Evolutionary conservation across 2,113 vertebrate genomes (phyloP), one percentile per base, ranked within the genome.

Genomic region (Redunca redunca): DNA sequence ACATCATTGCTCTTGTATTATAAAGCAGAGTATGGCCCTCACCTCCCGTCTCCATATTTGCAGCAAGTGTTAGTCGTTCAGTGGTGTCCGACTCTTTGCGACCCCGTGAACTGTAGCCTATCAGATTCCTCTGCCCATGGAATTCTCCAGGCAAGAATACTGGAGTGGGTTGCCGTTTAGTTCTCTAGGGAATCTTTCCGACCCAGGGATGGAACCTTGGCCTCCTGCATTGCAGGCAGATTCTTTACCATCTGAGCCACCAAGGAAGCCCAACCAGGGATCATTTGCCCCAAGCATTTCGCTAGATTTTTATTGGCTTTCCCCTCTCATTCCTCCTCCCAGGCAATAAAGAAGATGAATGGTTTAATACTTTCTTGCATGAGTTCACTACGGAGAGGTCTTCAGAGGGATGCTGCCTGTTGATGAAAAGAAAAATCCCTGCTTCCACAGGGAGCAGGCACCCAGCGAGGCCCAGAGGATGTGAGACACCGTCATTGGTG

Each of bases 71-170:
- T 40, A 23, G 1, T 40, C 1, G 19, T n/a, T 23, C n/a, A 40
- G n/a, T 71, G 1, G 1, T 71, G 19, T 71, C 67, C 0, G 5
- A 71, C 19, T 71, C 67, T 71, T 40, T 40, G 67, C 1, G 67
- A 71, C 19, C 10, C 10, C 67, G 6, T 71, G n/a, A 71, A 71
- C 67, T 71, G n/a, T 71, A 71, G 64, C 67, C 10, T 71, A 19
- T 71, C n/a, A 71, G 67, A 40, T 17, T 71, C 67, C n/a, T 71
- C 10, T 40, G 67, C 19, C 67, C 67, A 13, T 40, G 67, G 19
- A 71, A 40, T 71, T 71, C 67, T 71, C n/a, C 67, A 71, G 67
- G 67, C n/a, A 71, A 40, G 67, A 71, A 71, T 12, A 71, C 19
- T 71, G n/a, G 67, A 71, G 67, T 40, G 67, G 19, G 67, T 71